Base-by-base conservation (phyloP, 2,797 vertebrate species). In the Tiaroga cobitis region DNA sequence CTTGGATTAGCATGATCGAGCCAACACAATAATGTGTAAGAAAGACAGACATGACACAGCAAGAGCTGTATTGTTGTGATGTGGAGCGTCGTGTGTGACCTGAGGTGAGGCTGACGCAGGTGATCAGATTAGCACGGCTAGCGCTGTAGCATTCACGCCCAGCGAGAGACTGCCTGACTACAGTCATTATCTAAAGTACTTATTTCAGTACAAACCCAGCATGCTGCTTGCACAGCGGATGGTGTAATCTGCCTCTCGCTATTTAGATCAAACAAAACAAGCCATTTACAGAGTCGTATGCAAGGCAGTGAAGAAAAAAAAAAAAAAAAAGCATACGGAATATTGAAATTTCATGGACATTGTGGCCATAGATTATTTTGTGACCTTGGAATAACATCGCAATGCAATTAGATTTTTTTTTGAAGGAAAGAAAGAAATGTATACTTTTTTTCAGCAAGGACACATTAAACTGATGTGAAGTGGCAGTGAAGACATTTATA, bases 41-140 rank as follows among this genome's bases (percentile, higher is more conserved):
- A 94, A 90, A 87, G 76, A 90, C 89, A 80, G 92, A 91, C 92
- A 95, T 93, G 94, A 93, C 91, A 91, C 88, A 88, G 90, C 86
- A 85, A 90, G 92, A 91, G 90, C 59, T 82, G 89, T 85, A 90
- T 91, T 91, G 92, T 93, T 91, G 91, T 90, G 91, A 81, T 88
- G 90, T 90, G 91, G 90, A 93, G 91, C 89, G 91, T 87, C 84
- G 87, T 87, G 86, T 85, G 56, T 90, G 85, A 93, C 89, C 90
- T 89, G 89, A 91, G 91, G 91, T 92, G 86, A 91, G 91, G 90
- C 90, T 87, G 91, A 86, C 59, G 83, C 92, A 91, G 92, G 77
- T 93, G 88, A 92, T 88, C 91, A 92, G 92, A 95, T 94, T 93
- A 91, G 89, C 72, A 75, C 79, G 80, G 69, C 84, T 79, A 91